A percentile compares a stretch with the other conserved stretches of the same genome.
Evolutionary conservation across 2,113 vertebrate genomes (phyloP).

Genomic region (Bubo blakistoni): DNA sequence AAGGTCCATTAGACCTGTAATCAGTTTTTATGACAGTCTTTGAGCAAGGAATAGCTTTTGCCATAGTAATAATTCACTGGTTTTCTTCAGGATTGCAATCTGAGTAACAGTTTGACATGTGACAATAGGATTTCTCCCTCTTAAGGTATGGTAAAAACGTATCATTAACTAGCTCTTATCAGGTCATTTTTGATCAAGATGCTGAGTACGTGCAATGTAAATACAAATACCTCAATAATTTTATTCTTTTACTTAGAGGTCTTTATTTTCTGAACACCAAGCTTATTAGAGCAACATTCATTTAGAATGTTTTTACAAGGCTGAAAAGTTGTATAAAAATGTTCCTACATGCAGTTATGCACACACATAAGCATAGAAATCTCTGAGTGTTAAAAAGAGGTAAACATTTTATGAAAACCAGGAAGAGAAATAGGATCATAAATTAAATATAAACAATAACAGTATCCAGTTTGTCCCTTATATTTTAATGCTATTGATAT

Average conservation of each 20-base stretch:
- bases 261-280: background rate
- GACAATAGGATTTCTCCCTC: background rate
- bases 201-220: background rate
- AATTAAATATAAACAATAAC: background rate
- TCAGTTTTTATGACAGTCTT: constrained; percentile 8
- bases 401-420: background rate
- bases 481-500: constrained; percentile 27
- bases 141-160: background rate
- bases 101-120: background rate
- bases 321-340: background rate
- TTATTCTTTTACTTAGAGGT: background rate
- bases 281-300: background rate
- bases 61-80: background rate
- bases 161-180: background rate
- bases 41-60: constrained; percentile 7
- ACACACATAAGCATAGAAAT: background rate
- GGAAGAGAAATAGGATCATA: background rate
- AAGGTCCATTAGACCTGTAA: background rate
- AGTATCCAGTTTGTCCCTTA: background rate
- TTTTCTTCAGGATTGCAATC: background rate
- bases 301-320: background rate
- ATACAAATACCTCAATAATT: background rate
- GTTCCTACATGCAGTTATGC: background rate
- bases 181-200: background rate
- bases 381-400: background rate